Conservation (phyloP, 1,140 invertebrate genomes). For the Yoshiicerus persimilis region DNA sequence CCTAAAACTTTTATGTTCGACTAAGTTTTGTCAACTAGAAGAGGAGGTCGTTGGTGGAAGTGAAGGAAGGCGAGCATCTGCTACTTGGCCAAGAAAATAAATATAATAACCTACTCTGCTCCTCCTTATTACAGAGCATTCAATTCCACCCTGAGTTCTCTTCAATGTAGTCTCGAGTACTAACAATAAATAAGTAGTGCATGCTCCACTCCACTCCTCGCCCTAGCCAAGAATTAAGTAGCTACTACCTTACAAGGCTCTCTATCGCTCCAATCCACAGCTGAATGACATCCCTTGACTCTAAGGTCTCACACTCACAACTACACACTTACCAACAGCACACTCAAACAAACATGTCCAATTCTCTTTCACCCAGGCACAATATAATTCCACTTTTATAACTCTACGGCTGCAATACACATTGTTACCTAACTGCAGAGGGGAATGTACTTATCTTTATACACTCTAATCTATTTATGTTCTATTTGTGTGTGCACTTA, state of each 20-base stretch:
- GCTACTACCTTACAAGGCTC: not conserved
- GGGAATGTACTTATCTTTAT: no score
- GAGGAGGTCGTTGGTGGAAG: not conserved
- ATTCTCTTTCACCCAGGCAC: not conserved
- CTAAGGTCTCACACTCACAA: not conserved
- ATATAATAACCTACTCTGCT: not conserved
- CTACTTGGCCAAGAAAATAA: not conserved
- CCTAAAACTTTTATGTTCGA: not conserved
- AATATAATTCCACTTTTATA: no score
- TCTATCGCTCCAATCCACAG: not conserved
- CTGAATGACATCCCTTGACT: not conserved
- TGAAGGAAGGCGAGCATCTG: not conserved
- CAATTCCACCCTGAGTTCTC: not conserved
- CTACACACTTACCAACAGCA: not conserved
- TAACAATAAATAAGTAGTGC: not conserved
- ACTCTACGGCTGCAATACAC: no score
- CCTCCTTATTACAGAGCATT: not conserved
- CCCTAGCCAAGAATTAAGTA: no score
- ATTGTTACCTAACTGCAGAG: no score
- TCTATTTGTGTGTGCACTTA: no score
- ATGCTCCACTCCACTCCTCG: not conserved
- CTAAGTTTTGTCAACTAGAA: not conserved
- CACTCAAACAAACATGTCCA: not conserved
- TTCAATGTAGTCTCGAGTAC: not conserved
- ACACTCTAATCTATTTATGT: no score